phyloP scores from a whole-genome alignment of 2,888 invertebrate genomes.

The Diaphora mendica region DNA sequence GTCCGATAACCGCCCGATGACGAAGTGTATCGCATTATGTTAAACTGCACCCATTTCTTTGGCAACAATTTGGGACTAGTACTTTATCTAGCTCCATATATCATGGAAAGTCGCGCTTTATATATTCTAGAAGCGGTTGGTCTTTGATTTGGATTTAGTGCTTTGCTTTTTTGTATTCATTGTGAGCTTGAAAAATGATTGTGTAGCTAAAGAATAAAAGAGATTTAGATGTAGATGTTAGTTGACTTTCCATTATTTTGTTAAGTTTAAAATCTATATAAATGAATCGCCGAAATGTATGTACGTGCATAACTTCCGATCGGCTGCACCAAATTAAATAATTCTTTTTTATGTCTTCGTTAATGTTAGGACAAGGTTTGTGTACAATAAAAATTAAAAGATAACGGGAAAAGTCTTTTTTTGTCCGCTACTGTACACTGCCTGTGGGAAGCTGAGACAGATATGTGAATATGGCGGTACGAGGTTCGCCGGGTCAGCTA shows the following conservation, averaged over 20 bases:
- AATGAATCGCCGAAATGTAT: too few relatives aligned
- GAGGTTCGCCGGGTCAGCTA: too few relatives aligned
- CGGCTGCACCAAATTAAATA: too few relatives aligned
- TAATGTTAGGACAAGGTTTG: too few relatives aligned
- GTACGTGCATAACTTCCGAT: too few relatives aligned
- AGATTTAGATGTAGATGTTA: neutral
- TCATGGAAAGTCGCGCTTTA: conserved; percentile 59
- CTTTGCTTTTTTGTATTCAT: conserved; percentile 14
- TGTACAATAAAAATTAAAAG: too few relatives aligned
- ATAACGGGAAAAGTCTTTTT: too few relatives aligned
- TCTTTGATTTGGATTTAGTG: conserved; percentile 49
- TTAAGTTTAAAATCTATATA: neutral
- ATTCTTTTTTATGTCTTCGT: too few relatives aligned
- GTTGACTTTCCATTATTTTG: neutral
- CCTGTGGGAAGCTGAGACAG: too few relatives aligned
- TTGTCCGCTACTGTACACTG: too few relatives aligned
- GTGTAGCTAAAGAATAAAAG: neutral
- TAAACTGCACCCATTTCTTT: conserved; percentile 75
- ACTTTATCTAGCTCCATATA: conserved; percentile 74
- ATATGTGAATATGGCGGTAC: too few relatives aligned
- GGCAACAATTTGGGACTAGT: conserved; percentile 71
- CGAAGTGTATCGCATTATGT: conserved; percentile 75
- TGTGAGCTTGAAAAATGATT: neutral
- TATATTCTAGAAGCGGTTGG: conserved; percentile 48
- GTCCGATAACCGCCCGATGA: conserved; percentile 77